Evolutionary conservation across 2,888 invertebrate genomes (phyloP), one percentile per base, ranked within the genome.

Genomic region (Beris chalybata): DNA sequence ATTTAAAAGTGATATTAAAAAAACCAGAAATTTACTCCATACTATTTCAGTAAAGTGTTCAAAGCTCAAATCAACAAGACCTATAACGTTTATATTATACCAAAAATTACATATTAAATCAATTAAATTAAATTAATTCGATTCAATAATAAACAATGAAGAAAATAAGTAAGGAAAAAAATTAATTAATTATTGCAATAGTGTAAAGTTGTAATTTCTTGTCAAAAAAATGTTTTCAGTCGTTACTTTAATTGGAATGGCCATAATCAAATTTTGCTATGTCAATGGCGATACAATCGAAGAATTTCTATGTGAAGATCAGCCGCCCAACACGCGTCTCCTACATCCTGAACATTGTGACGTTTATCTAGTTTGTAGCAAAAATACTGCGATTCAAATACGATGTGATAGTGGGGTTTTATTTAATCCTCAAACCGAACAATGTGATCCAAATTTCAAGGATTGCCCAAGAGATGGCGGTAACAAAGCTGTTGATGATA

Each of bases 291-390:
- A 61, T 3, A 50, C 61, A 52, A 66, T 71, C 31, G 69, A 68
- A 9, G 68, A 71, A 47, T 50, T 50, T 43, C 38, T 70, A 0
- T 71, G 71, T 15, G 32, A 61, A 22, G 54, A 66, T 50, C 57
- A 63, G 43, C 53, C 64, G 53, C 13, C 50, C 0, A 69, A 69
- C 11, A 67, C 65, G 6, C 59, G 67, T 44, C 65, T 71, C 11
- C 70, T 67, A 9, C 71, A 71, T 67, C 71, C 71, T 7, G 71
- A 71, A 67, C 56, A 61, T 47, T 71, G 71, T 52, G 67, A 71
- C 58, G 66, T 70, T 11, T 71, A 70, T 56, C 64, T 71, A 3
- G 57, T 67, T 13, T 71, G 71, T 15, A 32, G 48, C 4, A 50
- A 64, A 6, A 52, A 69, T 52, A 38, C 48, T 3, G 71, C 71